Evolutionary conservation across 2,888 invertebrate species (phyloP).

Genomic region (Lissonota sp.): DNA sequence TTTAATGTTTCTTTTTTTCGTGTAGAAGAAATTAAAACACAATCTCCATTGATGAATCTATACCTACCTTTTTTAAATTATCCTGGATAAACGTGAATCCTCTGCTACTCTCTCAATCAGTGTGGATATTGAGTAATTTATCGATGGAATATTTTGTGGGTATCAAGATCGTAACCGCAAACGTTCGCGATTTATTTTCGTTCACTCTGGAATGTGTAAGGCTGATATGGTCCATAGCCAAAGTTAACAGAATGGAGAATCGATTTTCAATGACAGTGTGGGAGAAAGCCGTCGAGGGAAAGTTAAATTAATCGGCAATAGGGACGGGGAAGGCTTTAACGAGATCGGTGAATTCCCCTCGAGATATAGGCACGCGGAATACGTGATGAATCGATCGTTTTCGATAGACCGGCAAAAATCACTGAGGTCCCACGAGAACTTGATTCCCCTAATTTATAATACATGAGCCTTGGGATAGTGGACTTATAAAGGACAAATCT

Average conservation of each 20-base stretch:
- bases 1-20: too few species aligned
- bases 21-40: too few species aligned
- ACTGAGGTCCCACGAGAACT: conserved; percentile 5
- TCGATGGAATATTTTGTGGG: too few species aligned
- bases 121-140: too few species aligned
- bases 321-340: conserved; percentile 5
- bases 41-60: too few species aligned
- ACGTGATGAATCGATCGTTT: conserved; percentile 47
- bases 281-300: conserved; percentile 22
- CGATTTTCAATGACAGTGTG: conserved; percentile 29
- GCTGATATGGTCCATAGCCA: background rate
- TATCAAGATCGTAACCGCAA: too few species aligned
- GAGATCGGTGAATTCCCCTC: conserved; percentile 23
- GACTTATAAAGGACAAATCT: conserved; percentile 23
- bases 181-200: too few species aligned
- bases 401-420: conserved; percentile 34
- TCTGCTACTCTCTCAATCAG: too few species aligned
- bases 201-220: too few species aligned
- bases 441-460: conserved; percentile 53
- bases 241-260: conserved; percentile 26
- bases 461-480: conserved; percentile 7
- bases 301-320: conserved; percentile 47
- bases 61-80: too few species aligned
- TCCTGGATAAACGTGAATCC: too few species aligned
- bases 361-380: conserved; percentile 21